Percentiles rank a stretch among this genome's conserved stretches.
phyloP scores from a whole-genome alignment of 2,797 vertebrate species.

The Eurystomus glaucurus region DNA sequence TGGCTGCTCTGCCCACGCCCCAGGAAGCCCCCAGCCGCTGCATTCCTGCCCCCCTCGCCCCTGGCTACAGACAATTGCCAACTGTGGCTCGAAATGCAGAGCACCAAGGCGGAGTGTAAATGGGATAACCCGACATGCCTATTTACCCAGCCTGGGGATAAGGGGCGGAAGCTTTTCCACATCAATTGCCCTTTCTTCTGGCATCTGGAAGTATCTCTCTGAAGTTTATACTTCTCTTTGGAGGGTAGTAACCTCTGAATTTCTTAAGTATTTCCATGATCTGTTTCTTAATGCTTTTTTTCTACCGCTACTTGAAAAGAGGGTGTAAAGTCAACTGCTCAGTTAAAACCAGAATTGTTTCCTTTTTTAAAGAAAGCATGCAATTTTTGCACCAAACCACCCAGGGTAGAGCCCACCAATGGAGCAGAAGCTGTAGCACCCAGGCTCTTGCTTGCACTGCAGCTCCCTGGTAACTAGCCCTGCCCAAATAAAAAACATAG shows the following conservation, averaged over 20 bases:
- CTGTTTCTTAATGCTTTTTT: slow-evolving; percentile 15
- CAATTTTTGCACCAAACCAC: slow-evolving; percentile 26
- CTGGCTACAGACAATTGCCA: slow-evolving; percentile 32
- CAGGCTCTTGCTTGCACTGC: background rate
- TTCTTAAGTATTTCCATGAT: slow-evolving; percentile 47
- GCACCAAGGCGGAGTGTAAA: slow-evolving; percentile 29
- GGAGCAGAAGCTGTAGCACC: background rate
- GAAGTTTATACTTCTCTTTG: slow-evolving; percentile 55
- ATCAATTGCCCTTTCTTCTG: slow-evolving; percentile 57
- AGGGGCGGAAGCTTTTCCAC: slow-evolving; percentile 56
- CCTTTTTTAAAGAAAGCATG: slow-evolving; percentile 8
- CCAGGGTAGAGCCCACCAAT: background rate
- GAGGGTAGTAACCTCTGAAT: slow-evolving; percentile 42
- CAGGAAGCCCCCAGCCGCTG: slow-evolving; percentile 47
- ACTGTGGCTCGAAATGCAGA: slow-evolving; percentile 15
- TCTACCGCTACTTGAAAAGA: slow-evolving; percentile 27
- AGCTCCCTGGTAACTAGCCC: background rate
- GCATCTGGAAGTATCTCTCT: slow-evolving; percentile 40
- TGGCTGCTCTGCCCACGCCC: background rate
- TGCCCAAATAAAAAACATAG: background rate
- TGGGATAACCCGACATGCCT: slow-evolving; percentile 57
- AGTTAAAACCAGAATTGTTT: slow-evolving; percentile 42
- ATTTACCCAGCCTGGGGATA: slow-evolving; percentile 62
- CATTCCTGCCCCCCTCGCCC: slow-evolving; percentile 53
- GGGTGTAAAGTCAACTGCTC: slow-evolving; percentile 9